Evolutionary conservation across 2,797 vertebrate genomes (phyloP), one percentile per base, ranked within the genome.

Genomic region (Phyllotis vaccarum): DNA sequence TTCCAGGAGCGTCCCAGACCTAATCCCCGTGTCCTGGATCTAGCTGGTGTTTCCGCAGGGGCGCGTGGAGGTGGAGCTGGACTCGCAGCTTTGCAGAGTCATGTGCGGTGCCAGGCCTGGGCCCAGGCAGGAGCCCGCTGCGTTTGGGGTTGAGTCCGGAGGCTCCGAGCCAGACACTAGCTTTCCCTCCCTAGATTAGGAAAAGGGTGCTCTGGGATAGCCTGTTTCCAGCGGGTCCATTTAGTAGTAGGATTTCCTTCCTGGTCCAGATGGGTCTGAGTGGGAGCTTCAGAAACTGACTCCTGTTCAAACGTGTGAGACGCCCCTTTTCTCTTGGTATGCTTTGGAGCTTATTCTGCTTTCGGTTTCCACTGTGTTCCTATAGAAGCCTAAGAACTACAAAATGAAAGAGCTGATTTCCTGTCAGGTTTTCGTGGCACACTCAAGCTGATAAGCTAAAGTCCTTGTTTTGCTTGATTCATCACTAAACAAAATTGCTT

Each of bases 21-120:
- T 10, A 34, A 0, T 6, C 31, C 40, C 54, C 17, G 54, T 81
- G 22, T 37, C 13, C 16, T 64, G 27, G 74, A 5, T 92, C 46
- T 79, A 89, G 0, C 56, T 27, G 70, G 37, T 60, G 68, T 27
- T 93, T 91, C n/a, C 29, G 7, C 49, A 56, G 29, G 60, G 24
- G 34, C 24, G 40, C 6, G 31, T 22, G 68, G 54, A n/a, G 31
- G 2, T 70, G 56, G 75, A 40, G 21, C 2, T 72, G 68, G 68
- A n/a, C 91, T 54, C 68, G 80, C 24, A 22, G 89, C 90, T 97
- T 96, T 97, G 97, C 97, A 91, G 66, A 97, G 97, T 98, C 97
- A 98, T 95, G 49, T 72, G 64, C 19, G 12, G 60, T 46, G 66
- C 85, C 85, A 40, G 85, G 85, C 85, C 85, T n/a, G 62, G 31